Conservation (phyloP, 2,888 invertebrate genomes). For the Sphaeridia pumilis region DNA sequence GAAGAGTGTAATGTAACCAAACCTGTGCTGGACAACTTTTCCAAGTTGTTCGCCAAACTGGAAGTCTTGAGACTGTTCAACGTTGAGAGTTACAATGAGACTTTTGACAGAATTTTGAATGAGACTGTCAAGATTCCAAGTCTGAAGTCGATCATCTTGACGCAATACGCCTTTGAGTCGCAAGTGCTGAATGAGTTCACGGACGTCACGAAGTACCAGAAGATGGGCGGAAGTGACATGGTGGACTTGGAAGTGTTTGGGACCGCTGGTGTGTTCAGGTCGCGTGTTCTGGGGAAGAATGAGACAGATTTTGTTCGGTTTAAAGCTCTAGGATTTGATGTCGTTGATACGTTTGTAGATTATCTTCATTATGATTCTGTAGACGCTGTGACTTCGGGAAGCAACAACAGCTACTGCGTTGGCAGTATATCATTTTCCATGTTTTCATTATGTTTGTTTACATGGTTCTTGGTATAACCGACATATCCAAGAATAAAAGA, state of each 20-base stretch:
- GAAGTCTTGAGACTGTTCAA: slow-evolving; percentile 5
- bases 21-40: slow-evolving; percentile 4
- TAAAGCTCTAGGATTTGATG: slow-evolving; percentile 10
- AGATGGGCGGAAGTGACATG: too few relatives aligned
- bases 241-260: not conserved
- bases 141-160: not conserved
- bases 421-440: too few relatives aligned
- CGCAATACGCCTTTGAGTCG: not conserved
- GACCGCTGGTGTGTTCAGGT: not conserved
- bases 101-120: not conserved
- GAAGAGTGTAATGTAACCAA: slow-evolving; percentile 9
- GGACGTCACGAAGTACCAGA: too few relatives aligned
- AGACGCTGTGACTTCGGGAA: not conserved
- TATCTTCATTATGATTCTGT: slow-evolving; percentile 7
- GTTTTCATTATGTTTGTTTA: too few relatives aligned
- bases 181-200: not conserved
- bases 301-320: slow-evolving; percentile 13
- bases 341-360: slow-evolving; percentile 13
- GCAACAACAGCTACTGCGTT: too few relatives aligned
- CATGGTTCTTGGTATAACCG: too few relatives aligned
- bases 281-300: not conserved
- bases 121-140: not conserved
- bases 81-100: not conserved
- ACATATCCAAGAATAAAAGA: too few relatives aligned
- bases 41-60: slow-evolving; percentile 6